These are phyloP conservation scores for Streblospio benedicti DNA, from an alignment of 1,140 invertebrate species.

Conservation along the genomic window DNA sequence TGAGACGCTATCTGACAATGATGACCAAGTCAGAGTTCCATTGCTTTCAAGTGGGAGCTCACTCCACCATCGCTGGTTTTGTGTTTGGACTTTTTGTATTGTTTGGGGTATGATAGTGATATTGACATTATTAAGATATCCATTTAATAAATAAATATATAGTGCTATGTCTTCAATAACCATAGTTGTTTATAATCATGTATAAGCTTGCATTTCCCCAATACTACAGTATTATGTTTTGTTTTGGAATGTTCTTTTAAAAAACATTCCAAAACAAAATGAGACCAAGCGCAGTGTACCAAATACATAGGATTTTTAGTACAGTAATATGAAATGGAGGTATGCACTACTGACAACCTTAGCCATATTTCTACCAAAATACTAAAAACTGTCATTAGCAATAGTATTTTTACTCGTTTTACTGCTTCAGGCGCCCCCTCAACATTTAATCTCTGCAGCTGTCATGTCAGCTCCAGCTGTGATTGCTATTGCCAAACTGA, in stretches of 20 bases:
- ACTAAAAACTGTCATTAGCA: background rate
- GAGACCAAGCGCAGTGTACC: background rate
- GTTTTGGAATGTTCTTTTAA: background rate
- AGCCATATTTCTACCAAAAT: background rate
- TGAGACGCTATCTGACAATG: constrained; percentile 10
- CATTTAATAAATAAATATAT: background rate
- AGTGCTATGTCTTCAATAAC: background rate
- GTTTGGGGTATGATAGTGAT: constrained; percentile 12
- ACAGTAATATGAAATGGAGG: background rate
- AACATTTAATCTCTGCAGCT: constrained; percentile 21
- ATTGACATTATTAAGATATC: no score
- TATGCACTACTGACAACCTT: background rate
- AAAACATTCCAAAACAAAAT: background rate
- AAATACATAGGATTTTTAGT: background rate
- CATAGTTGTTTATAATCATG: background rate
- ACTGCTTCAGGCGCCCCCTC: constrained; percentile 23
- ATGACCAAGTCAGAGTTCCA: constrained; percentile 12
- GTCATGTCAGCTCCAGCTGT: constrained; percentile 22
- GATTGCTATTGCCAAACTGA: constrained; percentile 18
- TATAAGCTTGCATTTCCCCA: background rate
- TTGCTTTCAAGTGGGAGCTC: constrained; percentile 10
- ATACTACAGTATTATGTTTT: background rate
- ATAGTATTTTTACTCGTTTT: background rate
- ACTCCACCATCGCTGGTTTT: constrained; percentile 10
- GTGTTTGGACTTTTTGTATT: constrained; percentile 10